Conservation (phyloP, 2,888 invertebrate genomes). For the Melanotus villosus region DNA sequence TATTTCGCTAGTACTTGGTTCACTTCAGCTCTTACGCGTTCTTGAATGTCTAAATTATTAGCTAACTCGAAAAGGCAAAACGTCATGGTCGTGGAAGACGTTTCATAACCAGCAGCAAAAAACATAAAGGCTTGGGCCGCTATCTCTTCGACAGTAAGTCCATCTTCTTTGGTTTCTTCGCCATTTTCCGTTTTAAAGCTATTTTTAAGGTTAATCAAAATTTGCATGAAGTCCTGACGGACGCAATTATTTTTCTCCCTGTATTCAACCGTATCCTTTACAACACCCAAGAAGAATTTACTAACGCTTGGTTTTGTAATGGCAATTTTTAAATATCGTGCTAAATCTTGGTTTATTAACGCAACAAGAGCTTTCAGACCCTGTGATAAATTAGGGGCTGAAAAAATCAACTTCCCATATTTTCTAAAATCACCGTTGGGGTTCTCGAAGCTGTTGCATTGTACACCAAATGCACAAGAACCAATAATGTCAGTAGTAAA, state of each 20-base stretch:
- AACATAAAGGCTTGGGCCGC: too few species aligned
- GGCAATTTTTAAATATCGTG: background rate
- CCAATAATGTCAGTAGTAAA: slow-evolving; percentile 73
- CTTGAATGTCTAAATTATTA: slow-evolving; percentile 67
- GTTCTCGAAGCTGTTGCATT: slow-evolving; percentile 60
- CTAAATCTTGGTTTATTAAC: background rate
- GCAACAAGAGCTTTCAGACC: slow-evolving; percentile 29
- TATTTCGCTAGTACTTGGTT: slow-evolving; percentile 61
- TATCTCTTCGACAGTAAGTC: slow-evolving; percentile 40
- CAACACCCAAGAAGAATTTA: slow-evolving; percentile 67
- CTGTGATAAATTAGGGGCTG: slow-evolving; percentile 15
- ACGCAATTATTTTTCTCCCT: slow-evolving; percentile 67
- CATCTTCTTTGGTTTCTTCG: background rate
- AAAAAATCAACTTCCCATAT: slow-evolving; percentile 25
- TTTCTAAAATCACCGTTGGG: slow-evolving; percentile 66
- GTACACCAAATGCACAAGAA: slow-evolving; percentile 73
- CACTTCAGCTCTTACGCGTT: slow-evolving; percentile 66
- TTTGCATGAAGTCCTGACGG: slow-evolving; percentile 72
- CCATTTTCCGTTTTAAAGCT: background rate
- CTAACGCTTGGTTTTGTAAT: background rate
- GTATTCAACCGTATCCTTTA: slow-evolving; percentile 67
- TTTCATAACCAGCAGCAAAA: slow-evolving; percentile 63
- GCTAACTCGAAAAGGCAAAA: slow-evolving; percentile 70
- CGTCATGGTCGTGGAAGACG: slow-evolving; percentile 65
- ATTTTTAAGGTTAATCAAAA: slow-evolving; percentile 67